Base-by-base conservation (phyloP, 2,888 invertebrate species). In the Heterodera filipjevi region DNA sequence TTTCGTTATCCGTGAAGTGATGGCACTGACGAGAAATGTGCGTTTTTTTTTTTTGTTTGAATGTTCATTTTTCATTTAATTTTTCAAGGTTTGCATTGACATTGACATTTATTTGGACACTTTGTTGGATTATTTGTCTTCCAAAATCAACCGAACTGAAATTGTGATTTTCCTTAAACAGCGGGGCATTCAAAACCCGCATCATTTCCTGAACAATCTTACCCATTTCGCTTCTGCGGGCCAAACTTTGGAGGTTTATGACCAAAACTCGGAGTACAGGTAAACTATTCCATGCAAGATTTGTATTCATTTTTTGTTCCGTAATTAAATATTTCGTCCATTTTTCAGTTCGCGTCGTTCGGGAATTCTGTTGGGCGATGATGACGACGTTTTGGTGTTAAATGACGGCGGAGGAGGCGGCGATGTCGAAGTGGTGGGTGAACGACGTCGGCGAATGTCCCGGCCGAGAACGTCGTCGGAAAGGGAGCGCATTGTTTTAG, bases 201-300 rank as follows among this genome's bases (percentile, higher is more conserved):
- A 80, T 30, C 82, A 82, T 30, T 80, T 83, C 39, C 59, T 85
- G 14, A 83, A 80, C 35, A 79, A 83, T 66, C 46, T 85, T 10
- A 30, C 64, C 49, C 77, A 81, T 53, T 83, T 84, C 53, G 82
- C 77, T 32, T 32, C 44, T n/a, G 70, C 82, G 39, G 81, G 80
- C 30, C 84, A 83, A 71, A 59, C 80, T 12, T 46, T 83, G 35
- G 75, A 72, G 19, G 78, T 83, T 16, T 83, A 80, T 70, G 84
- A 83, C 71, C 77, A 82, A 66, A 85, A 83, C 71, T 80, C 82
- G 16, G 81, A 81, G 49, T 83, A 82, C 66, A 70, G 53, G 82
- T 84, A 80, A 73, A 77, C 72, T 3, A 46, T n/a, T n/a, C n/a
- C n/a, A 77, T 16, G 59, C n/a, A 77, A 77, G 14, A 59, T 81